Evolutionary conservation across 2,797 vertebrate species (phyloP).

Genomic region (Glyptemys insculpta): DNA sequence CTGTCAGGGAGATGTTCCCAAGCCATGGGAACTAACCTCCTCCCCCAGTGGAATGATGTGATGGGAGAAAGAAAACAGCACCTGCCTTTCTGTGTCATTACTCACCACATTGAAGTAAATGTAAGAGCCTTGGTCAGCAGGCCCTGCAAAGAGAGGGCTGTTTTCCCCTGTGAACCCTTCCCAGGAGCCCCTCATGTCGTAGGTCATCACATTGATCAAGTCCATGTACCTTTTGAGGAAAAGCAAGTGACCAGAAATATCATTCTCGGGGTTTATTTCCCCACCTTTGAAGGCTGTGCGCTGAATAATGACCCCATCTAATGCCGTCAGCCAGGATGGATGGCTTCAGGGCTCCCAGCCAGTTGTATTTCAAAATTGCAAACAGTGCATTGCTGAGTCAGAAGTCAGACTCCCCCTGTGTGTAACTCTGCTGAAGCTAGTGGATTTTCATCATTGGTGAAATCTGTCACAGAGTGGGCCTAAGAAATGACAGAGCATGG

Average conservation of each 20-base stretch:
- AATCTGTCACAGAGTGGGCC: neutral
- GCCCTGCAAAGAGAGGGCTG: slow-evolving; percentile 83
- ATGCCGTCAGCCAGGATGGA: neutral
- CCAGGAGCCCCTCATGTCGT: slow-evolving; percentile 86
- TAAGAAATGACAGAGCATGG: neutral
- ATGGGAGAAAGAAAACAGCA: neutral
- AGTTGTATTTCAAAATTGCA: neutral
- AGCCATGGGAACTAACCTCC: neutral
- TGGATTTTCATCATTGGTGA: neutral
- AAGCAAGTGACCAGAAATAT: neutral
- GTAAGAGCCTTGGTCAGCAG: slow-evolving; percentile 75
- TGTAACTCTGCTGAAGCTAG: neutral
- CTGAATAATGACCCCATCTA: neutral
- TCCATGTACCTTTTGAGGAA: slow-evolving; percentile 79
- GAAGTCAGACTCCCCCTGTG: neutral
- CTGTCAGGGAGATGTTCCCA: neutral
- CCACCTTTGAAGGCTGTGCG: too few relatives aligned
- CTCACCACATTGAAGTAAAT: slow-evolving; percentile 84
- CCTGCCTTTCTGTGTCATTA: slow-evolving; percentile 35
- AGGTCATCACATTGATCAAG: slow-evolving; percentile 87
- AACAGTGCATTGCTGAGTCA: neutral
- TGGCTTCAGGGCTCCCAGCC: too few relatives aligned
- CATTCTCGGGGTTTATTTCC: neutral
- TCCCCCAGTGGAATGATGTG: neutral
- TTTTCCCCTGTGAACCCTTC: slow-evolving; percentile 85